A percentile compares a stretch with the other conserved stretches of the same genome.
phyloP scores from a whole-genome alignment of 2,113 vertebrate genomes.

The Myiagra hebetior region DNA sequence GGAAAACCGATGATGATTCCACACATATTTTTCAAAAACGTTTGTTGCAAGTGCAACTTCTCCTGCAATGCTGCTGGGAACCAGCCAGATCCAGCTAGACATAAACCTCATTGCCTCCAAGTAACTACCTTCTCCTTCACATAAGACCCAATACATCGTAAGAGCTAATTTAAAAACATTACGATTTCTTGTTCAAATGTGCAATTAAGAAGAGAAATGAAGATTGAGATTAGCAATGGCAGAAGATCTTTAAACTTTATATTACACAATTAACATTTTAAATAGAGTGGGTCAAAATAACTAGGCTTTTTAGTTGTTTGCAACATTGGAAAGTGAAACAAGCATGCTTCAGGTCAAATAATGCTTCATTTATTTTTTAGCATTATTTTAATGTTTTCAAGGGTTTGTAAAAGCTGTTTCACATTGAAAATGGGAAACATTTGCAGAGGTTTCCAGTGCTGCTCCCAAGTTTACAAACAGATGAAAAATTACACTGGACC shows the following conservation, averaged over 20 bases:
- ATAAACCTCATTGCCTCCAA: neutral
- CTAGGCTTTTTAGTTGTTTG: neutral
- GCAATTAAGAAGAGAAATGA: constrained; percentile 58
- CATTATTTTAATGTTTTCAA: neutral
- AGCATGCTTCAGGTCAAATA: constrained; percentile 22
- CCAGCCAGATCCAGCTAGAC: neutral
- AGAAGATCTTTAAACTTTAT: constrained; percentile 57
- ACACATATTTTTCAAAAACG: neutral
- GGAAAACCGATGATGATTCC: neutral
- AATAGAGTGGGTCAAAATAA: constrained; percentile 18
- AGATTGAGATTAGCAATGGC: constrained; percentile 20
- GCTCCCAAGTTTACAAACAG: neutral
- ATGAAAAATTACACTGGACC: neutral
- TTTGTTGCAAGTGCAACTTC: neutral
- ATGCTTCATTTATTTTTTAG: constrained; percentile 15
- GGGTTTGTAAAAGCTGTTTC: neutral
- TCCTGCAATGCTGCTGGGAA: neutral
- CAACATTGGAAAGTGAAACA: neutral
- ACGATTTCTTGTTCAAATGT: neutral
- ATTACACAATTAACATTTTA: constrained; percentile 55
- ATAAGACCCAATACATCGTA: neutral
- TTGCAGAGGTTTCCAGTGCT: neutral
- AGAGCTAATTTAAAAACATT: constrained; percentile 49
- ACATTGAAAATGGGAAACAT: neutral
- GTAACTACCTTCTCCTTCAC: neutral